phyloP scores from a whole-genome alignment of 2,797 vertebrate species.

The Steatocranus sp. region DNA sequence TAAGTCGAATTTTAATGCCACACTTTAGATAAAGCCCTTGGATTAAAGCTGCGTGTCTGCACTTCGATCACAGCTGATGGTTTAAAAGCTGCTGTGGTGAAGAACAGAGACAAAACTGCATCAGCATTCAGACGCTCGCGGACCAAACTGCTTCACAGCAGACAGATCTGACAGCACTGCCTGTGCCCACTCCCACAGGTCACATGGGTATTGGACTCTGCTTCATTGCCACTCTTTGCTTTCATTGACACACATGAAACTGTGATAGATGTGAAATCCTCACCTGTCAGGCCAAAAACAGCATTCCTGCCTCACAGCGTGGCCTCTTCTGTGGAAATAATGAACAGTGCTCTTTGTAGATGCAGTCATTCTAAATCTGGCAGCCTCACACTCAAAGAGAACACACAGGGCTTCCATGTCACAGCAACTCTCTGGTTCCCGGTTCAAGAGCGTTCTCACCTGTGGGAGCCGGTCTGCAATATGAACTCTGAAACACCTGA shows the following conservation, averaged over 20 bases:
- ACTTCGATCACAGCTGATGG: background rate
- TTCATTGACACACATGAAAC: background rate
- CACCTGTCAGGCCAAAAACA: background rate
- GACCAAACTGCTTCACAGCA: background rate
- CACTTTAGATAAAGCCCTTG: background rate
- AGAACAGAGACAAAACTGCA: background rate
- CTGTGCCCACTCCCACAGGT: background rate
- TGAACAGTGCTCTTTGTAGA: background rate
- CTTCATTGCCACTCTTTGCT: background rate
- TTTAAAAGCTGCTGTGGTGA: background rate
- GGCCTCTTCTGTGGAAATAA: background rate
- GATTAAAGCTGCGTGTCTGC: background rate
- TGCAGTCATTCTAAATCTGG: background rate
- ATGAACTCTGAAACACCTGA: background rate
- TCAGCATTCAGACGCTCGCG: background rate
- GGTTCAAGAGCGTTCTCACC: background rate
- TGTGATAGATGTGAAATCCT: background rate
- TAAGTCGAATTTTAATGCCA: accelerated
- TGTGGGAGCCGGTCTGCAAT: background rate
- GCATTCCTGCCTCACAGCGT: background rate
- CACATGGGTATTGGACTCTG: background rate
- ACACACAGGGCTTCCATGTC: background rate
- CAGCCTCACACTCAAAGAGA: background rate
- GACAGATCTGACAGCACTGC: background rate
- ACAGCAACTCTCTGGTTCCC: background rate